phyloP scores from a whole-genome alignment of 1,140 invertebrate genomes.

The Drosophila willistoni region DNA sequence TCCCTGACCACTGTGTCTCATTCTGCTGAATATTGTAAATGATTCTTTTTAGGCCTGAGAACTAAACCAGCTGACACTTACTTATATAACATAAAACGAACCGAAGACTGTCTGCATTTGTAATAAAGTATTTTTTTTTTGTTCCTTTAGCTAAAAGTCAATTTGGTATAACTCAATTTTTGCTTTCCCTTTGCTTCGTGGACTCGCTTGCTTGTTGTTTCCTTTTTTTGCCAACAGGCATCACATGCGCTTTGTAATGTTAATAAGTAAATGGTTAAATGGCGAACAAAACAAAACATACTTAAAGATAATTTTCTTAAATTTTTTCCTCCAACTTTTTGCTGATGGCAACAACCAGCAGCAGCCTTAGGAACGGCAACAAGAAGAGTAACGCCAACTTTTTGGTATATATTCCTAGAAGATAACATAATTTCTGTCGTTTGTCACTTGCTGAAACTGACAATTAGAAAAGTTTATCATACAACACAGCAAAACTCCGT shows the following conservation, averaged over 20 bases:
- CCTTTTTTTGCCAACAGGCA: slow-evolving; percentile 44
- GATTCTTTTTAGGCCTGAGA: slow-evolving; percentile 66
- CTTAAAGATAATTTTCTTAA: slow-evolving; percentile 73
- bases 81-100: slow-evolving; percentile 49
- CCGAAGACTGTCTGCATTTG: slow-evolving; percentile 57
- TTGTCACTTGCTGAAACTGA: slow-evolving; percentile 81
- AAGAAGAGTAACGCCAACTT: slow-evolving; percentile 72
- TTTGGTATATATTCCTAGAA: slow-evolving; percentile 48
- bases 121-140: slow-evolving; percentile 43
- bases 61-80: slow-evolving; percentile 57
- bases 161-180: slow-evolving; percentile 71
- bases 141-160: slow-evolving; percentile 52
- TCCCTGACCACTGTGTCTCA: neutral
- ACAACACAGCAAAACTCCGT: slow-evolving; percentile 43
- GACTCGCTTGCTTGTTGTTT: neutral
- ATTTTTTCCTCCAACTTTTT: slow-evolving; percentile 53
- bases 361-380: slow-evolving; percentile 32
- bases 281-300: slow-evolving; percentile 30
- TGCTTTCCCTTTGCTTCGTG: neutral
- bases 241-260: slow-evolving; percentile 69
- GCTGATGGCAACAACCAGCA: slow-evolving; percentile 23
- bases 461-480: slow-evolving; percentile 82
- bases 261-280: slow-evolving; percentile 60
- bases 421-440: slow-evolving; percentile 81
- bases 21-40: slow-evolving; percentile 35